A percentile compares a stretch with the other conserved stretches of the same genome.
Conservation (phyloP, 2,888 invertebrate genomes). For the Proisotoma minuta region DNA sequence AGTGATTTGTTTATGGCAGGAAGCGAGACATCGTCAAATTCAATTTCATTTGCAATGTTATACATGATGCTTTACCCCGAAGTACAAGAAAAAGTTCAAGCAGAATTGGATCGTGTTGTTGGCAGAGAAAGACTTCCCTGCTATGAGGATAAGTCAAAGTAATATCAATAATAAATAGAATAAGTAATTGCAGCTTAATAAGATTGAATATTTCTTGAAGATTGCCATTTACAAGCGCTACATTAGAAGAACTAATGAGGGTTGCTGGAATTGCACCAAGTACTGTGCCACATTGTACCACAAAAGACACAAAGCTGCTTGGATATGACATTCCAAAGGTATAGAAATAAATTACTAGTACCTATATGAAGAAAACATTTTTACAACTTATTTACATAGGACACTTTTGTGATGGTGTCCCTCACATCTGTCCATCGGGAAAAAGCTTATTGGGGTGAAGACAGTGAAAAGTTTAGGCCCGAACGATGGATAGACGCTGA, state of each 20-base stretch:
- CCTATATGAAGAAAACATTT: background rate
- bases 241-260: constrained; percentile 56
- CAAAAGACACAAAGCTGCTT: constrained; percentile 56
- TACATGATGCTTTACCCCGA: constrained; percentile 40
- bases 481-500: constrained; percentile 44
- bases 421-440: constrained; percentile 45
- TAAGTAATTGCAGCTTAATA: no score
- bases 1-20: constrained; percentile 43
- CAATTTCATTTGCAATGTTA: constrained; percentile 34
- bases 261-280: constrained; percentile 54
- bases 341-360: constrained; percentile 3
- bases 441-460: constrained; percentile 39
- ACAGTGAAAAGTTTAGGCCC: constrained; percentile 46
- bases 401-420: constrained; percentile 38
- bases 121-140: constrained; percentile 25
- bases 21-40: constrained; percentile 40
- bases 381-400: constrained; percentile 13
- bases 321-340: constrained; percentile 58
- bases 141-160: constrained; percentile 25
- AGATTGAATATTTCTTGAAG: no score
- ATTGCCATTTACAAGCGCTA: constrained; percentile 57
- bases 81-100: constrained; percentile 28
- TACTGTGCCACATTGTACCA: constrained; percentile 55
- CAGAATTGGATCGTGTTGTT: constrained; percentile 28
- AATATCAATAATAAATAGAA: no score